phyloP scores from a whole-genome alignment of 2,113 vertebrate genomes.

The Microtus ochrogaster region DNA sequence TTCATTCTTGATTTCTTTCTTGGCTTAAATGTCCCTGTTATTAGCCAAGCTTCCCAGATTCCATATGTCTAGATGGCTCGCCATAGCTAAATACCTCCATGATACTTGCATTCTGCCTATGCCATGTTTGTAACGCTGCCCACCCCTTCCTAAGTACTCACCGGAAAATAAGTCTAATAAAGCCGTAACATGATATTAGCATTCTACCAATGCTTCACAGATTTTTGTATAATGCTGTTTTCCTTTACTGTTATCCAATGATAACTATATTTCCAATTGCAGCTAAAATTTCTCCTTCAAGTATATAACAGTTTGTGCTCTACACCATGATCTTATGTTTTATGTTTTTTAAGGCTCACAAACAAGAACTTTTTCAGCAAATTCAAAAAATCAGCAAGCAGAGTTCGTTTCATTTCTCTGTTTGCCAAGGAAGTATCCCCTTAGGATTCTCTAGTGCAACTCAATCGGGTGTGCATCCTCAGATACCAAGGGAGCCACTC shows the following conservation, averaged over 20 bases:
- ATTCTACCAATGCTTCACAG: background rate
- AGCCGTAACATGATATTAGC: background rate
- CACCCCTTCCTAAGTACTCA: background rate
- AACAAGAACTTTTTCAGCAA: background rate
- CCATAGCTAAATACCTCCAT: background rate
- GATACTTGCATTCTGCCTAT: background rate
- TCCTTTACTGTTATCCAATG: background rate
- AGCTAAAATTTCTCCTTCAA: background rate
- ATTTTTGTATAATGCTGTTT: background rate
- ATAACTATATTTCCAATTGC: background rate
- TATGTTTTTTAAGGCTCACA: background rate
- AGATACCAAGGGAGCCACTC: background rate
- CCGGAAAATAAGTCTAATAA: background rate
- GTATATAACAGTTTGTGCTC: background rate
- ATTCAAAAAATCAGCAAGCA: background rate
- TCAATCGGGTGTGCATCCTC: background rate
- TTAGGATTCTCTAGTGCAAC: background rate
- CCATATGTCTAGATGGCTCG: background rate
- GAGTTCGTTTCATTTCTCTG: background rate
- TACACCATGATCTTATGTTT: background rate
- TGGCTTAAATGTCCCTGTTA: background rate
- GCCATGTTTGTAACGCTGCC: background rate
- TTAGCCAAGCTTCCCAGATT: background rate
- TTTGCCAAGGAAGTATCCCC: background rate
- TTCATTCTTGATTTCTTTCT: conserved; percentile 1